Evolutionary conservation across 2,797 vertebrate genomes (phyloP).

Genomic region (Rhynchonycteris naso): DNA sequence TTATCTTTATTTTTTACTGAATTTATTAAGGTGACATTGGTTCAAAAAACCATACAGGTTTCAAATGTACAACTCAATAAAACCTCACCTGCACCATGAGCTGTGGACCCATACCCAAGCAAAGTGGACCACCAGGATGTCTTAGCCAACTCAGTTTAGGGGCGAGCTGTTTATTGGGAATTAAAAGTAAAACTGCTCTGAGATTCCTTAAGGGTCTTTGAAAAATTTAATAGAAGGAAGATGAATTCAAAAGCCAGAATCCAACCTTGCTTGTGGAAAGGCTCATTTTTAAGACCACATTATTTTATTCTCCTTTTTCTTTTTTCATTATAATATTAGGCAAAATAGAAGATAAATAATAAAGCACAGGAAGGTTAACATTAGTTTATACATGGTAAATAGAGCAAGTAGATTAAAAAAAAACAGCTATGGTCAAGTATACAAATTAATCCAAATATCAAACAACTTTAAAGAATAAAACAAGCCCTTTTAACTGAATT

Average conservation of each 20-base stretch:
- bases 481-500: background rate
- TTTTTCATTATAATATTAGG: constrained; percentile 41
- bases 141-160: background rate
- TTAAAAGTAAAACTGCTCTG: background rate
- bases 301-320: background rate
- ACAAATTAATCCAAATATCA: constrained; percentile 30
- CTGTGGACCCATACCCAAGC: background rate
- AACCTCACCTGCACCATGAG: background rate
- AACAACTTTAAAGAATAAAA: constrained; percentile 16
- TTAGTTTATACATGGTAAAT: background rate
- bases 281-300: background rate
- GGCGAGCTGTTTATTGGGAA: background rate
- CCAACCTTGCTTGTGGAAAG: background rate
- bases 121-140: background rate
- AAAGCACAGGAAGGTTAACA: background rate
- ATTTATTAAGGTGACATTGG: background rate
- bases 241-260: background rate
- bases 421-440: background rate
- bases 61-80: background rate
- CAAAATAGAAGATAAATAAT: constrained; percentile 15
- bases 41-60: background rate
- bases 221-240: background rate
- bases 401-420: background rate
- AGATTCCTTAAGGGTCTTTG: background rate
- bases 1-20: background rate